Base-by-base conservation (phyloP, 1,140 invertebrate genomes). In the Ceratina calcarata region DNA sequence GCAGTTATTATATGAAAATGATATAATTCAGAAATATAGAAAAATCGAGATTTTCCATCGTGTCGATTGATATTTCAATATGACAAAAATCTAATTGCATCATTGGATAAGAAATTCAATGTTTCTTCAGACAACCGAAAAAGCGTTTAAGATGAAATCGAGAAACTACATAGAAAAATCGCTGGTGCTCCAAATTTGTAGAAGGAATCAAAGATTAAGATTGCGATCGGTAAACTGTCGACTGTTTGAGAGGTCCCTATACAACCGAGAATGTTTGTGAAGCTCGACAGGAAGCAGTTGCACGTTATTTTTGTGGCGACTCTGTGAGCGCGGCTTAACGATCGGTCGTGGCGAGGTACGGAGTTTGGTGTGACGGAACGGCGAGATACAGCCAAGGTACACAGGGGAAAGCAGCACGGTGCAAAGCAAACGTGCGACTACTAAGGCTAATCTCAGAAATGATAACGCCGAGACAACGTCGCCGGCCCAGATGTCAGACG, bases 401-500 rank as follows among this genome's bases (percentile, higher is more conserved):
- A 71, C 57, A 64, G 62, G 68, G 32, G 78, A 85, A 89, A 86
- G 55, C 79, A 65, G 37, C 74, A 82, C 73, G 75, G 71, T 85
- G 62, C 37, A 85, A 62, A 86, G 81, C 71, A 86, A 86, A 86
- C 85, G 82, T 69, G 74, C 78, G 81, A 86, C 67, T 75, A 73
- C 86, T 75, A 74, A 89, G 80, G 84, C 84, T 89, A 91, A 90
- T 89, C 89, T 89, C 71, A 67, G 78, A 73, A 85, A 66, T 55
- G 89, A 91, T 90, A 91, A 91, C 85, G 81, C 60, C 37, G 58
- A 89, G 89, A 91, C 90, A 90, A 90, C 78, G 83, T 53, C 65
- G 83, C 45, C 65, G 49, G 58, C 66, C 45, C 75, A 45, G 66
- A 76, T 75, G 24, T 76, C 67, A 76, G 55, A 68, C 71, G 32